A percentile compares a stretch with the other conserved stretches of the same genome.
phyloP scores from a whole-genome alignment of 2,113 vertebrate species.

The Notarius lentiginosus region DNA sequence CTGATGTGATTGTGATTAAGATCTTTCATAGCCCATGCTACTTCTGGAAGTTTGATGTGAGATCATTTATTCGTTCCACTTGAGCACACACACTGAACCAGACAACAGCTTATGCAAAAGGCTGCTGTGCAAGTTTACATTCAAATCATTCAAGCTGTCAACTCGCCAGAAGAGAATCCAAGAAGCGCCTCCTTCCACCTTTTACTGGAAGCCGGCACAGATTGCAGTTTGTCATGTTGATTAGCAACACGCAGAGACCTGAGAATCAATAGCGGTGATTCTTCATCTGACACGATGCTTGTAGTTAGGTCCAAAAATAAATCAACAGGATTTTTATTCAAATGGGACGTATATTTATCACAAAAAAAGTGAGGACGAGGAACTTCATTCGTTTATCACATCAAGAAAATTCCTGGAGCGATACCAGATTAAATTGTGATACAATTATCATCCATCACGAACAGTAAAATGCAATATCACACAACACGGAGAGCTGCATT shows the following conservation, averaged over 20 bases:
- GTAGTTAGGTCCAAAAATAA: neutral
- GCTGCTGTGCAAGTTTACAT: constrained; percentile 1
- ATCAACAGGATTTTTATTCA: neutral
- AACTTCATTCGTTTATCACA: constrained; percentile 44
- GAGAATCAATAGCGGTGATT: constrained; percentile 15
- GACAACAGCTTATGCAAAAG: neutral
- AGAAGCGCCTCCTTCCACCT: constrained; percentile 57
- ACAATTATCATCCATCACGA: neutral
- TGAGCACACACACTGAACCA: neutral
- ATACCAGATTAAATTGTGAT: constrained; percentile 16
- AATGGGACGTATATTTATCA: neutral
- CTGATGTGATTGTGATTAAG: neutral
- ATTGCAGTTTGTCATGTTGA: constrained; percentile 60
- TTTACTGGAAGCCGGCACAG: constrained; percentile 63
- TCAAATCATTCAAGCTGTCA: constrained; percentile 10
- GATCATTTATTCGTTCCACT: neutral
- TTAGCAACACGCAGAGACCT: constrained; percentile 12
- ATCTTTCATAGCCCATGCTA: neutral
- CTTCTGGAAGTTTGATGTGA: neutral
- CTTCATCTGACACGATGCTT: neutral
- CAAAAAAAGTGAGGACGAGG: constrained; percentile 9
- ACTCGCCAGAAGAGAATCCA: constrained; percentile 16
- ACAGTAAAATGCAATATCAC: neutral
- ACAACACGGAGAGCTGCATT: neutral
- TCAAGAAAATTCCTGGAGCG: constrained; percentile 29